Conservation (phyloP, 1,140 invertebrate species). For the Bombus polaris region DNA sequence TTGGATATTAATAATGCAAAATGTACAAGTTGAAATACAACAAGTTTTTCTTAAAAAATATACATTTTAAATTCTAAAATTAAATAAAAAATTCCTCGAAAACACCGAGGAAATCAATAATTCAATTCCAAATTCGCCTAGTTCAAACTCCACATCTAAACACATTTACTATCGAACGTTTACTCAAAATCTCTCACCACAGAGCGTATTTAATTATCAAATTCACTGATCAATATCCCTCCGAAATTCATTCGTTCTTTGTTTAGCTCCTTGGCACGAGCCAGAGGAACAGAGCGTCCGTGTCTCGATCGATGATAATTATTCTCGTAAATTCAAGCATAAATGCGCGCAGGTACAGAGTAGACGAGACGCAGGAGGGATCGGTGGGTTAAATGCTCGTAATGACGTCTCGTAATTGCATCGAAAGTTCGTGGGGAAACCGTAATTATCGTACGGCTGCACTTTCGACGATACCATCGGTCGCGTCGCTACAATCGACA, state of each 20-base stretch:
- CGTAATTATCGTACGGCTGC: conserved; percentile 73
- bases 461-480: conserved; percentile 69
- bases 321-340: conserved; percentile 70
- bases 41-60: no score
- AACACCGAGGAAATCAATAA: not conserved
- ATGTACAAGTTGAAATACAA: no score
- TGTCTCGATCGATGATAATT: conserved; percentile 70
- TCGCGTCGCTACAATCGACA: conserved; percentile 56
- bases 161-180: not conserved
- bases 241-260: conserved; percentile 9
- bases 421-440: conserved; percentile 73
- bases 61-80: no score
- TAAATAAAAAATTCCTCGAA: no score
- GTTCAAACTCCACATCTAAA: not conserved
- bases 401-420: conserved; percentile 76
- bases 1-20: no score
- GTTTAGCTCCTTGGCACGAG: conserved; percentile 12
- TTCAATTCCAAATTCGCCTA: not conserved
- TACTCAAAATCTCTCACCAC: not conserved
- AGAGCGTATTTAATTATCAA: not conserved
- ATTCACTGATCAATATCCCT: not conserved
- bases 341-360: conserved; percentile 51
- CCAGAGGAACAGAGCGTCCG: conserved; percentile 8
- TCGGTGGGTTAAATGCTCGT: conserved; percentile 70
- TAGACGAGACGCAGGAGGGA: not conserved